These are phyloP conservation scores for Lasioglossum albipes DNA, from an alignment of 1,140 invertebrate genomes.

Conservation along the genomic window DNA sequence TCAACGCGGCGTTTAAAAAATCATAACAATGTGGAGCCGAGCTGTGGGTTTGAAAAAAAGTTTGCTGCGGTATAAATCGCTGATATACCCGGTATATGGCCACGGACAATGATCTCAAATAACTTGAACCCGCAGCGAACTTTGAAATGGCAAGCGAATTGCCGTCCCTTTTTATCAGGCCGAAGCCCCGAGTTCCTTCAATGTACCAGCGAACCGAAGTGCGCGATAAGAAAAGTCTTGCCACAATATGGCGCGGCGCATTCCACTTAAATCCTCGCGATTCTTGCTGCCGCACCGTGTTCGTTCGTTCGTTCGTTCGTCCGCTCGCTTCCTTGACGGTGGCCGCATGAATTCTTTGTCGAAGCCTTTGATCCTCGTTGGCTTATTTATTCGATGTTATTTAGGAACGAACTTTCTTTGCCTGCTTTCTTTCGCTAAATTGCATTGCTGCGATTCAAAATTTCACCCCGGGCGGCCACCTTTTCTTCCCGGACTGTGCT, in stretches of 20 bases:
- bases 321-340: conserved; percentile 3
- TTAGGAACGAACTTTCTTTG: not conserved
- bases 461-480: not conserved
- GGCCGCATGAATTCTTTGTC: conserved; percentile 15
- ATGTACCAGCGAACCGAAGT: conserved; percentile 43
- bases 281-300: not conserved
- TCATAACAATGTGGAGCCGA: not conserved
- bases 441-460: not conserved
- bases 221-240: conserved; percentile 57
- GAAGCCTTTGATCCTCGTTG: conserved; percentile 24
- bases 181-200: conserved; percentile 26
- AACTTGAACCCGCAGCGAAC: conserved; percentile 49
- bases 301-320: conserved; percentile 11
- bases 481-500: too few relatives aligned
- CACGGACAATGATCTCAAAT: conserved; percentile 13
- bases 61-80: not conserved
- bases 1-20: not conserved
- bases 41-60: not conserved
- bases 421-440: not conserved
- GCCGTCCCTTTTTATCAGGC: conserved; percentile 58
- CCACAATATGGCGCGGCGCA: conserved; percentile 51
- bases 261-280: conserved; percentile 52
- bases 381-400: conserved; percentile 17
- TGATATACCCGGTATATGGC: conserved; percentile 2
- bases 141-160: conserved; percentile 58